A percentile compares a stretch with the other conserved stretches of the same genome.
Conservation (phyloP, 2,113 vertebrate species). For the Aspiorhynchus laticeps region DNA sequence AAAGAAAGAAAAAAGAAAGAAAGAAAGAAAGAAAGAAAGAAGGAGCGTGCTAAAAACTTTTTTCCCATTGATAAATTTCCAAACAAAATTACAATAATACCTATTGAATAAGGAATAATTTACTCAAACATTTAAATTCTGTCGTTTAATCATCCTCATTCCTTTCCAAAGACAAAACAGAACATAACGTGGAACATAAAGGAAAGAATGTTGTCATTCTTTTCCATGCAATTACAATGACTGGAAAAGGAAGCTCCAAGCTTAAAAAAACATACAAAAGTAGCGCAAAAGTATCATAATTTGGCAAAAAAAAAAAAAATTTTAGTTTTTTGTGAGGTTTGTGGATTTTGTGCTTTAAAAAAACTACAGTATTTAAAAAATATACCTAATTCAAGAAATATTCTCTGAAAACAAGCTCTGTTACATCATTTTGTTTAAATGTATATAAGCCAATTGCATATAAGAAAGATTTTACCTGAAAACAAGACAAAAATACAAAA, state of each 20-base stretch:
- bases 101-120: neutral
- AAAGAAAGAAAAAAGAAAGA: neutral
- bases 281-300: neutral
- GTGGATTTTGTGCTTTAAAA: neutral
- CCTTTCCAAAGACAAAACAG: neutral
- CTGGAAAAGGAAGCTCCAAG: neutral
- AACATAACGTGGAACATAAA: neutral
- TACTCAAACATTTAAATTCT: neutral
- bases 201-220: neutral
- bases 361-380: neutral
- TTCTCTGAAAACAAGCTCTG: neutral
- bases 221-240: neutral
- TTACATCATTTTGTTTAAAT: too few species aligned
- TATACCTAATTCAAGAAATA: neutral
- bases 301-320: too few species aligned
- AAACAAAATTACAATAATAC: neutral
- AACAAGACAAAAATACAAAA: too few species aligned
- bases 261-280: neutral
- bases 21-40: neutral
- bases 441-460: neutral
- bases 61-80: neutral
- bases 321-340: too few species aligned
- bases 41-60: too few species aligned
- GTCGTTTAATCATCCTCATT: neutral
- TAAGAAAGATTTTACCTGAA: neutral